Conservation (phyloP, 2,797 vertebrate genomes). For the Lithobates pipiens region DNA sequence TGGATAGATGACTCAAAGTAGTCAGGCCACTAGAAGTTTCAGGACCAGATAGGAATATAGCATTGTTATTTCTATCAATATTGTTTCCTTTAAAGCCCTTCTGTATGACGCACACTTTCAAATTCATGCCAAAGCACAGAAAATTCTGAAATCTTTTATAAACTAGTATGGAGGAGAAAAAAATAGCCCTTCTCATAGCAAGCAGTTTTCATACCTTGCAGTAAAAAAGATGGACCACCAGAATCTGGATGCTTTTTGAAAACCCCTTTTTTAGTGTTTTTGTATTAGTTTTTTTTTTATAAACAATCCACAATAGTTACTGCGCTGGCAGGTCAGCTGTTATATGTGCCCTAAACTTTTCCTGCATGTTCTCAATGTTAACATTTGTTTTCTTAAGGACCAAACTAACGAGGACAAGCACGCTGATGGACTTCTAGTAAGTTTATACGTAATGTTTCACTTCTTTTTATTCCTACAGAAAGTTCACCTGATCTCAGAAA, state of each 20-base stretch:
- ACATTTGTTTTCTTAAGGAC: conserved; percentile 97
- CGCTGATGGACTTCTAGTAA: conserved; percentile 99
- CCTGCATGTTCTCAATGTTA: conserved; percentile 79
- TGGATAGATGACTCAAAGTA: no score
- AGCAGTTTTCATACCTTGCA: no score
- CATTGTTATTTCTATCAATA: no score
- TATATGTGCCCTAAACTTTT: conserved; percentile 63
- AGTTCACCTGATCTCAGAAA: conserved; percentile 72
- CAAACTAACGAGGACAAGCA: conserved; percentile 99
- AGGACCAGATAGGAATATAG: no score
- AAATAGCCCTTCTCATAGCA: no score
- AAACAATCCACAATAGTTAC: not conserved
- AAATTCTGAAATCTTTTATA: no score
- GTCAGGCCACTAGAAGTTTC: no score
- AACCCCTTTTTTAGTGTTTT: no score
- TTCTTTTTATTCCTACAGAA: conserved; percentile 79
- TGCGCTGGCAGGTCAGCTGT: not conserved
- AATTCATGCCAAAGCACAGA: not conserved
- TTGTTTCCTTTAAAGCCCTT: not conserved
- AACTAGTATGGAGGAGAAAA: no score
- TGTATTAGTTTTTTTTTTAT: not conserved
- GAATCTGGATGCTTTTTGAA: no score
- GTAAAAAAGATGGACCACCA: no score
- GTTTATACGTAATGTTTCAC: conserved; percentile 81
- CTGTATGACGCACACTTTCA: not conserved